Conservation (phyloP, 2,797 vertebrate species). For the Acipenser oxyrinchus region DNA sequence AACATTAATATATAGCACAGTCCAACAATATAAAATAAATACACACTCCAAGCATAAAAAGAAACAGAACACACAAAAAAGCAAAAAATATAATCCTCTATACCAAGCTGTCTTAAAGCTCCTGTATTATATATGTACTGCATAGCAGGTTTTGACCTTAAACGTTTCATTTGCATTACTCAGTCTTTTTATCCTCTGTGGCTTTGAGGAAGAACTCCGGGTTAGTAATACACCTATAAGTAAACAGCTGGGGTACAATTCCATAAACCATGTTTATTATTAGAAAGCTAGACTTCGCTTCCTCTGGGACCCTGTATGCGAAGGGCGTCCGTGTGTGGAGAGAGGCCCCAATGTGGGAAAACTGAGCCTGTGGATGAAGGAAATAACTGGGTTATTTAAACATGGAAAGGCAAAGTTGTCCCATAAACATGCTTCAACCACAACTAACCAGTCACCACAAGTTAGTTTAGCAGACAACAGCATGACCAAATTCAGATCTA, state of each 20-base stretch:
- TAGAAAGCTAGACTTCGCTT: constrained; percentile 68
- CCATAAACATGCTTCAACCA: background rate
- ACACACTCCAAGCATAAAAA: no score
- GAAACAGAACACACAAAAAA: no score
- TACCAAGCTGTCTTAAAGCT: no score
- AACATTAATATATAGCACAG: no score
- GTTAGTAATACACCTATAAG: constrained; percentile 73
- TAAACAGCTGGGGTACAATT: constrained; percentile 76
- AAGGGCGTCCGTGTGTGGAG: constrained; percentile 90
- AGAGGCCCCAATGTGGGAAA: constrained; percentile 84
- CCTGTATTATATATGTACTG: no score
- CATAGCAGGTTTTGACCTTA: no score
- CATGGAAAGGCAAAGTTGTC: background rate
- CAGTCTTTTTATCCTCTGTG: constrained; percentile 56
- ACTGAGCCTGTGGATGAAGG: constrained; percentile 71
- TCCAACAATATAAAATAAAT: no score
- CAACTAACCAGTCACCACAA: background rate
- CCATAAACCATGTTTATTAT: constrained; percentile 72
- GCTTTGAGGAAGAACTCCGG: constrained; percentile 76
- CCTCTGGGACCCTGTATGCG: constrained; percentile 78
- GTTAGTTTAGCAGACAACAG: background rate
- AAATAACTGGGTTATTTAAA: background rate
- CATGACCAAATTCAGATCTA: background rate
- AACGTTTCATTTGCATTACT: constrained; percentile 34
- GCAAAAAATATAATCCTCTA: no score